A percentile compares a stretch with the other conserved stretches of the same genome.
These are phyloP conservation scores for Lysiphlebus fabarum DNA, from an alignment of 1,140 invertebrate species.

Conservation along the genomic window DNA sequence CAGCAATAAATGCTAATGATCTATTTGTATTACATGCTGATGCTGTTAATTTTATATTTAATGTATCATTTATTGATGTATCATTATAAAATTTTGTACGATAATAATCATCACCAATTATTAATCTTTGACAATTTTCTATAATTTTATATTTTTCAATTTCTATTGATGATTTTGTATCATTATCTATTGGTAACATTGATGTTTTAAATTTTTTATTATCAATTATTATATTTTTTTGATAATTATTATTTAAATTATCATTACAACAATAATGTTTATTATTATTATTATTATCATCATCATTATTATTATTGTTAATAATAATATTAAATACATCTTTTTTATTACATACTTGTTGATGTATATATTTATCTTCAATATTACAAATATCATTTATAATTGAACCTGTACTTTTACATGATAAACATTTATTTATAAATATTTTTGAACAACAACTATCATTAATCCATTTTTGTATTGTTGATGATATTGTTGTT, in stretches of 20 bases:
- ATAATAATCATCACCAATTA: slow-evolving; percentile 46
- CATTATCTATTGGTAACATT: slow-evolving; percentile 51
- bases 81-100: slow-evolving; percentile 40
- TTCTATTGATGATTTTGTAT: slow-evolving; percentile 53
- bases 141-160: slow-evolving; percentile 32
- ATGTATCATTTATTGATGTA: slow-evolving; percentile 8
- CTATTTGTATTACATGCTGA: slow-evolving; percentile 62
- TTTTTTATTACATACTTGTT: slow-evolving; percentile 36
- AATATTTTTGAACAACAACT: slow-evolving; percentile 47
- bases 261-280: slow-evolving; percentile 15
- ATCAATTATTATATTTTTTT: not conserved
- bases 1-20: slow-evolving; percentile 66
- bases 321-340: slow-evolving; percentile 40
- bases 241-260: not conserved
- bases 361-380: slow-evolving; percentile 21
- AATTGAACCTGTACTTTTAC: slow-evolving; percentile 28
- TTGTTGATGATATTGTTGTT: slow-evolving; percentile 30
- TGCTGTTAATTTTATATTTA: slow-evolving; percentile 40
- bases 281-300: slow-evolving; percentile 22
- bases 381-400: slow-evolving; percentile 32
- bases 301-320: slow-evolving; percentile 23
- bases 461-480: slow-evolving; percentile 51
- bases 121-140: slow-evolving; percentile 42
- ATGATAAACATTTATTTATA: slow-evolving; percentile 47
- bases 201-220: slow-evolving; percentile 33